phyloP scores from a whole-genome alignment of 2,797 vertebrate genomes.

The Heliangelus exortis region DNA sequence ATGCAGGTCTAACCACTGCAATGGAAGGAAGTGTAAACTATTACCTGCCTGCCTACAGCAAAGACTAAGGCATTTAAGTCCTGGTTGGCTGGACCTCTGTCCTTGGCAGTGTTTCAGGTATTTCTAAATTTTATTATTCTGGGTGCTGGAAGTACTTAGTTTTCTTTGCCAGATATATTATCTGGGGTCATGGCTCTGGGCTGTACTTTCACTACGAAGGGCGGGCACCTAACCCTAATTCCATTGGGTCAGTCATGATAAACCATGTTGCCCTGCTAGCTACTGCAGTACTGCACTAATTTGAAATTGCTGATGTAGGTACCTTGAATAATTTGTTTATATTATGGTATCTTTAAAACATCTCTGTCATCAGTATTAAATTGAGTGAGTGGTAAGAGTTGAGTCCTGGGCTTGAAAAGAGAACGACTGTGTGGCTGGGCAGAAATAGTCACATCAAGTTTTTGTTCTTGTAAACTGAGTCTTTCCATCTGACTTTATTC shows the following conservation, averaged over 20 bases:
- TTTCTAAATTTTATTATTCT: neutral
- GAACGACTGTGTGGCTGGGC: neutral
- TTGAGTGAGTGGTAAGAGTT: neutral
- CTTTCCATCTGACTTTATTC: neutral
- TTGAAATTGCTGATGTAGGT: neutral
- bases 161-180: neutral
- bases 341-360: neutral
- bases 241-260: neutral
- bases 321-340: neutral
- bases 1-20: neutral
- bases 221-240: neutral
- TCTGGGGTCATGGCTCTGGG: neutral
- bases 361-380: neutral
- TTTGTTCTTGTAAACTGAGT: neutral
- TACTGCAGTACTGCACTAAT: neutral
- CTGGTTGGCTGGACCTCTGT: fast-evolving
- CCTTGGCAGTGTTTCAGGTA: neutral
- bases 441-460: neutral
- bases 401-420: neutral
- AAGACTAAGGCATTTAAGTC: neutral
- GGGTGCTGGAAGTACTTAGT: neutral
- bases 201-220: neutral
- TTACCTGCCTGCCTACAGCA: neutral
- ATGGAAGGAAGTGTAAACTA: fast-evolving
- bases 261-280: neutral